Percentiles rank a stretch among this genome's conserved stretches.
Evolutionary conservation across 2,113 vertebrate genomes (phyloP).

Genomic region (Lucifuga dentata): DNA sequence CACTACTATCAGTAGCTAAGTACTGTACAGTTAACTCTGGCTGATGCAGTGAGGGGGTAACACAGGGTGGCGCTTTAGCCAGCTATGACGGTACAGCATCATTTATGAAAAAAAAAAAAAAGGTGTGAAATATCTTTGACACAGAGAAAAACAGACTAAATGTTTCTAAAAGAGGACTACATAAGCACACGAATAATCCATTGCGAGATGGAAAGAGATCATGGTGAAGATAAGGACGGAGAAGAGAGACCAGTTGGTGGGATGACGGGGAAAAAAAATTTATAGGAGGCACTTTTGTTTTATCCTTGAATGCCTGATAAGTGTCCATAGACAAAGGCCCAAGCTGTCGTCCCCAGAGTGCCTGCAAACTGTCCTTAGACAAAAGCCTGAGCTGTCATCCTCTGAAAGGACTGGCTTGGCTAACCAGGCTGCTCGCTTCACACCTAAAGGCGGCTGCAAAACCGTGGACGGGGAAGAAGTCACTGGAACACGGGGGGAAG

Average conservation of each 20-base stretch:
- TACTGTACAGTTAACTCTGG: conserved; percentile 63
- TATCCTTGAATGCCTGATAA: conserved; percentile 47
- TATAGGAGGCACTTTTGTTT: conserved; percentile 48
- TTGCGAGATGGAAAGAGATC: not conserved
- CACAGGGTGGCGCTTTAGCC: conserved; percentile 40
- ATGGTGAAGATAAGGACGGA: conserved; percentile 18
- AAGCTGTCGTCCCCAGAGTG: conserved; percentile 69
- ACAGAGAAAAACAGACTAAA: conserved; percentile 11
- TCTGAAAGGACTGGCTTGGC: conserved; percentile 56
- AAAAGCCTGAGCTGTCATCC: conserved; percentile 66
- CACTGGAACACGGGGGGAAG: conserved; percentile 45
- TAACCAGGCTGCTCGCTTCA: conserved; percentile 57
- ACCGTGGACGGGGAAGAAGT: conserved; percentile 48
- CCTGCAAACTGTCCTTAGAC: conserved; percentile 68
- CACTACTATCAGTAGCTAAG: conserved; percentile 44
- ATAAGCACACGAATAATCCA: conserved; percentile 56
- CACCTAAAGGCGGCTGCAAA: conserved; percentile 50
- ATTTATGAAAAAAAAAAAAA: conserved; percentile 15
- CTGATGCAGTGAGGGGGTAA: conserved; percentile 33
- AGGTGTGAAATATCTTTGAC: conserved; percentile 30
- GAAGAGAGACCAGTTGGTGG: conserved; percentile 23
- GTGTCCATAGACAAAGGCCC: conserved; percentile 66
- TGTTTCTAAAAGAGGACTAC: conserved; percentile 38
- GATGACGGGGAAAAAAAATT: conserved; percentile 19
- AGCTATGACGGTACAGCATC: conserved; percentile 57